Evolutionary conservation across 2,113 vertebrate species (phyloP).

Genomic region (Mormyrus lacerda): DNA sequence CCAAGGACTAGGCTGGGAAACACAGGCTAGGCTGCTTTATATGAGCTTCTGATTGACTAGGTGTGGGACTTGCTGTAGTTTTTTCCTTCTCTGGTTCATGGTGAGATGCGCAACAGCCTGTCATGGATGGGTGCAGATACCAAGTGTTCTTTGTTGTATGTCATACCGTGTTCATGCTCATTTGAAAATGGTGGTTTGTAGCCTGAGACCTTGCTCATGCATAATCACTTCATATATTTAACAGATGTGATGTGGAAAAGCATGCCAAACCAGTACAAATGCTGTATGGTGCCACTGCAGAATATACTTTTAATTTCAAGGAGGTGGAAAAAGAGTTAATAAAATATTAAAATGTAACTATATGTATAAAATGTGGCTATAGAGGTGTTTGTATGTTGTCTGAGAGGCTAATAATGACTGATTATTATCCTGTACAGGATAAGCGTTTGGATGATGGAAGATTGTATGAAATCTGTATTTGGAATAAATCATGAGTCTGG

Average conservation of each 20-base stretch:
- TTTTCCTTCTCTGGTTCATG: background rate
- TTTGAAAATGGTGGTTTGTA: background rate
- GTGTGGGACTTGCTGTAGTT: background rate
- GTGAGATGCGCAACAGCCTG: background rate
- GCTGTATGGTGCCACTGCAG: background rate
- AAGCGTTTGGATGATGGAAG: background rate
- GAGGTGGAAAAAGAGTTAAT: background rate
- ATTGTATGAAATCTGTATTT: background rate
- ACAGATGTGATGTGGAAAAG: background rate
- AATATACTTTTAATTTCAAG: background rate
- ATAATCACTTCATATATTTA: background rate
- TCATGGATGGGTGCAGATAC: background rate
- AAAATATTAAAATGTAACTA: background rate
- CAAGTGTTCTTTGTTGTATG: background rate
- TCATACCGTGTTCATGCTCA: background rate
- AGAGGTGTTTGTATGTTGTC: background rate
- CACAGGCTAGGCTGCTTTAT: background rate
- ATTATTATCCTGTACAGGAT: background rate
- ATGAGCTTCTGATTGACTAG: background rate
- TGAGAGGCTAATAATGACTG: background rate
- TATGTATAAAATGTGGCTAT: background rate
- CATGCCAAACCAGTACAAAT: background rate
- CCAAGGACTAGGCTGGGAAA: background rate
- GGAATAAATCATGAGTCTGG: background rate
- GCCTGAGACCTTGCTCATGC: background rate